phyloP scores from a whole-genome alignment of 2,797 vertebrate species.

The Ctenopoma kingsleyae region DNA sequence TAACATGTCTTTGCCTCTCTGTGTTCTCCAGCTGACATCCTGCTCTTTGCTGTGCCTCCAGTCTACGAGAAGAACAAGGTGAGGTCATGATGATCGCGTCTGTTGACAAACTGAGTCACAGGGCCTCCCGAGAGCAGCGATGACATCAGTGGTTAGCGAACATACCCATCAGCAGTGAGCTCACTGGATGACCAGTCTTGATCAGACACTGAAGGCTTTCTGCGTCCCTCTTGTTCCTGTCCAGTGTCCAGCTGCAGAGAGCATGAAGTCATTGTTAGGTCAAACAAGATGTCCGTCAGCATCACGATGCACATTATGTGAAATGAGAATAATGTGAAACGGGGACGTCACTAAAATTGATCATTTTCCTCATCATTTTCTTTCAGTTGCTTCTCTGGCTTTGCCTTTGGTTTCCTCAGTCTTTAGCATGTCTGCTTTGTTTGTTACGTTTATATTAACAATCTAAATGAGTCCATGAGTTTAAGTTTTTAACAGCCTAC shows the following conservation, averaged over 20 bases:
- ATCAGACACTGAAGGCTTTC: constrained; percentile 58
- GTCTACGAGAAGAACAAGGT: constrained; percentile 97
- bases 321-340: not conserved
- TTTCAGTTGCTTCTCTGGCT: no score
- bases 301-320: not conserved
- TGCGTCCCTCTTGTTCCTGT: constrained; percentile 1
- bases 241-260: constrained; percentile 19
- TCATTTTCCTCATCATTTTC: no score
- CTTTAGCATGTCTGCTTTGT: no score
- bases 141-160: constrained; percentile 11
- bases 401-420: no score
- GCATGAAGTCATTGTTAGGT: constrained; percentile 36
- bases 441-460: no score
- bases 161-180: constrained; percentile 29
- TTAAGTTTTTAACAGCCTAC: no score
- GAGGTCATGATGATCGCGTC: constrained; percentile 42
- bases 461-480: no score
- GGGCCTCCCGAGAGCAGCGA: not conserved
- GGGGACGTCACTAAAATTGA: no score
- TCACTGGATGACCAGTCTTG: constrained; percentile 53
- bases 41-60: constrained; percentile 89
- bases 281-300: constrained; percentile 5
- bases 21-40: constrained; percentile 85
- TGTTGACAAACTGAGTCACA: not conserved
- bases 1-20: constrained; percentile 2